Evolutionary conservation across 2,797 vertebrate genomes (phyloP), one percentile per base, ranked within the genome.

Genomic region (Microctenopoma stevenorrisi): DNA sequence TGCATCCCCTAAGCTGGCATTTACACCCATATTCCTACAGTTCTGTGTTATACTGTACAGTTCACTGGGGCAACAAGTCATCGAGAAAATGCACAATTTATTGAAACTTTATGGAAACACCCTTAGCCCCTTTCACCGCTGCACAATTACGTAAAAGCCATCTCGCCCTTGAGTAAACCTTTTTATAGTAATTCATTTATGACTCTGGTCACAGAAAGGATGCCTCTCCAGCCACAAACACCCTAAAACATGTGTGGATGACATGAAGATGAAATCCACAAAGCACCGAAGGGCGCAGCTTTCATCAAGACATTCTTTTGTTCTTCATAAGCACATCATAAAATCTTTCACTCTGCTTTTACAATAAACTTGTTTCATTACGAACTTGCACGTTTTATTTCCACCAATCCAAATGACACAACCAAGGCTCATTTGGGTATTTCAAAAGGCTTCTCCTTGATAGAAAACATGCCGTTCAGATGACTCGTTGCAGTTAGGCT

Each of bases 171-270:
- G 74, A 78, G 84, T 90, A 91, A 91, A 89, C 88, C 86, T 85
- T 84, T 92, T 94, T 92, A 92, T 89, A 85, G 91, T 88, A 81
- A 91, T 88, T 90, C 81, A 86, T 89, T 89, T 89, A 90, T 82
- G 91, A 83, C 79, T 85, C 71, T 87, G 90, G 89, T 91, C 82
- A 64, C 84, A 64, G 79, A 88, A 82, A 87, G 88, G 88, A 86
- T 82, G 86, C 85, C 81, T 81, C 83, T 84, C 53, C 69, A 64
- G 68, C 92, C 93, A 79, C 93, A 91, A 93, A 94, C 92, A 94
- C 92, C 90, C 87, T 72, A 74, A 86, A 90, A 88, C 90, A 92
- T 91, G 87, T 87, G 84, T 76, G 83, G 76, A 89, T 86, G 88
- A 83, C 78, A 86, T 76, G 68, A 81, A 76, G 80, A 85, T 58